A percentile compares a stretch with the other conserved stretches of the same genome.
phyloP scores from a whole-genome alignment of 2,888 invertebrate species.

The Harpalus rufipes region DNA sequence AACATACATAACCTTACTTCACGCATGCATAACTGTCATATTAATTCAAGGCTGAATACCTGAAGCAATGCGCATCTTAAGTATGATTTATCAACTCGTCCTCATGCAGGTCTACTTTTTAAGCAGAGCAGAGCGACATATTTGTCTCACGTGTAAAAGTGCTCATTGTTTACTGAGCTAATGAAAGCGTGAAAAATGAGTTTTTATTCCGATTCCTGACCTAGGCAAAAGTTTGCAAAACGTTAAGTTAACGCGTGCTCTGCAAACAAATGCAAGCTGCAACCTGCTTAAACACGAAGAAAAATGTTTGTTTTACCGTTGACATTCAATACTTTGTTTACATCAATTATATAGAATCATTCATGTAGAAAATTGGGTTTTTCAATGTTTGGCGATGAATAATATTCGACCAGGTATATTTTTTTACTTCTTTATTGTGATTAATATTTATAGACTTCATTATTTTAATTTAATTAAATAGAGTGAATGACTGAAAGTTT shows the following conservation, averaged over 20 bases:
- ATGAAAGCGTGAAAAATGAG: conserved; percentile 19
- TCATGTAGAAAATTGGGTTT: conserved; percentile 51
- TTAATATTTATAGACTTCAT: conserved; percentile 32
- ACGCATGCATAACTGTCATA: conserved; percentile 21
- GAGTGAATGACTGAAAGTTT: conserved; percentile 5
- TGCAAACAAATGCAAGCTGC: conserved; percentile 36
- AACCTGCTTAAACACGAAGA: conserved; percentile 36
- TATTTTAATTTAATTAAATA: conserved; percentile 26
- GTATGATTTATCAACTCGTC: background rate
- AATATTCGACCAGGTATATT: conserved; percentile 6
- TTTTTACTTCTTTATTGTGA: background rate
- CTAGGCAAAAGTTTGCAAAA: conserved; percentile 36
- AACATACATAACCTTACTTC: conserved; percentile 29
- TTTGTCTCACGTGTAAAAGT: conserved; percentile 23
- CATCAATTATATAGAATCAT: conserved; percentile 52
- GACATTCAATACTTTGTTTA: conserved; percentile 56
- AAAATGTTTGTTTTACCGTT: conserved; percentile 46
- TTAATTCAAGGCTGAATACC: conserved; percentile 27
- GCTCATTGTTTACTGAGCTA: conserved; percentile 28
- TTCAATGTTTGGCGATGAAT: conserved; percentile 27
- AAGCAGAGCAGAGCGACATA: background rate
- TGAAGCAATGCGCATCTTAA: background rate
- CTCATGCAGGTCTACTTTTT: conserved; percentile 17
- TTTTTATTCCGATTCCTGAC: conserved; percentile 34
- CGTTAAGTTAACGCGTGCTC: conserved; percentile 26